These are phyloP conservation scores for Sinella curviseta DNA, from an alignment of 1,140 invertebrate species.

Conservation along the genomic window DNA sequence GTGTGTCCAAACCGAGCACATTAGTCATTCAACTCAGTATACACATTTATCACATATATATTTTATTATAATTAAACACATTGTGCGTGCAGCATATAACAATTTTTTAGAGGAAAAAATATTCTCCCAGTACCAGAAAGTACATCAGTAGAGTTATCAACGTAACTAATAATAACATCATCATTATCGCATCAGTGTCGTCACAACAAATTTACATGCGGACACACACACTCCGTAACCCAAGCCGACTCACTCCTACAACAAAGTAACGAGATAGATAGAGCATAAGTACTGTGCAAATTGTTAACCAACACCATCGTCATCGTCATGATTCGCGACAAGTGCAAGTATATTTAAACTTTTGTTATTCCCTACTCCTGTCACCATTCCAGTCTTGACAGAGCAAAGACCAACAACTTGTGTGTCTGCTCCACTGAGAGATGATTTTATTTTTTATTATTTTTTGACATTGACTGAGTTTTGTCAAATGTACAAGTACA, in stretches of 20 bases:
- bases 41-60: too few species aligned
- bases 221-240: too few species aligned
- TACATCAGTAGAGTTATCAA: too few species aligned
- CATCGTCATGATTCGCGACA: conserved; percentile 5
- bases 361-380: neutral
- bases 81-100: conserved; percentile 12
- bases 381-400: conserved; percentile 8
- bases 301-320: too few species aligned
- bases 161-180: neutral
- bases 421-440: neutral
- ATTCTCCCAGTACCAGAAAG: too few species aligned
- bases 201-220: neutral
- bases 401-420: neutral
- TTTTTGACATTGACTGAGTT: too few species aligned
- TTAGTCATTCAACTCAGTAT: conserved; percentile 16
- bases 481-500: too few species aligned
- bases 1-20: neutral
- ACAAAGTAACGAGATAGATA: too few species aligned
- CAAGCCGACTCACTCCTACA: too few species aligned
- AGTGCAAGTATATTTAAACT: conserved; percentile 6
- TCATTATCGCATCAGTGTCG: neutral
- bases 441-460: neutral
- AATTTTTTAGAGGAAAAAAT: too few species aligned
- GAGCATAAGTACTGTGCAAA: too few species aligned
- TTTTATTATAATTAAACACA: conserved; percentile 3